These are phyloP conservation scores for Acheta domesticus DNA, from an alignment of 2,888 invertebrate species.

Conservation along the genomic window DNA sequence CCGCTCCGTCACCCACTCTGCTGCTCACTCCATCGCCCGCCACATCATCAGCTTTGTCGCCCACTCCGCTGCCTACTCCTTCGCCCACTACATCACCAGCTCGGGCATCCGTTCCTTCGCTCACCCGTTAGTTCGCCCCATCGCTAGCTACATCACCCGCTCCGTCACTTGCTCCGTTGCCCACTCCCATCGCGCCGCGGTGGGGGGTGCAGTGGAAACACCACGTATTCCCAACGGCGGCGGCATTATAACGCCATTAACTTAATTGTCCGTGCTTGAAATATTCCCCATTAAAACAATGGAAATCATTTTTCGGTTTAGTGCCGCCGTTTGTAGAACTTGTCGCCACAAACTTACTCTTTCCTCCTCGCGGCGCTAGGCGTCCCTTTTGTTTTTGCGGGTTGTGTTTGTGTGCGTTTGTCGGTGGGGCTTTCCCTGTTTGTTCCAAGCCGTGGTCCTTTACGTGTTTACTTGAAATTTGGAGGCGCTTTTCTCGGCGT, in stretches of 20 bases:
- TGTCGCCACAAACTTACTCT: not conserved
- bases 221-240: not conserved
- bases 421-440: not conserved
- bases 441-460: not conserved
- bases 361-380: not conserved
- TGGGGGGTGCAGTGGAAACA: not conserved
- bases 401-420: not conserved
- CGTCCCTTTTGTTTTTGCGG: not conserved
- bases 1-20: not conserved
- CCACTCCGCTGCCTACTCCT: no score
- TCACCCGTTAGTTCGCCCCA: not conserved
- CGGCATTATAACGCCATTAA: conserved; percentile 4
- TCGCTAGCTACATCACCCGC: not conserved
- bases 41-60: no score
- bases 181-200: not conserved
- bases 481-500: not conserved
- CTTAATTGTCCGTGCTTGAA: conserved; percentile 9
- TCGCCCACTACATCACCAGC: no score
- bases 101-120: not conserved
- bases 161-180: not conserved
- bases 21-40: no score
- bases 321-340: not conserved
- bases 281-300: conserved; percentile 9
- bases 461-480: not conserved
- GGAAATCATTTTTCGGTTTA: conserved; percentile 18